Base-by-base conservation (phyloP, 1,140 invertebrate species). In the Drosophila willistoni region DNA sequence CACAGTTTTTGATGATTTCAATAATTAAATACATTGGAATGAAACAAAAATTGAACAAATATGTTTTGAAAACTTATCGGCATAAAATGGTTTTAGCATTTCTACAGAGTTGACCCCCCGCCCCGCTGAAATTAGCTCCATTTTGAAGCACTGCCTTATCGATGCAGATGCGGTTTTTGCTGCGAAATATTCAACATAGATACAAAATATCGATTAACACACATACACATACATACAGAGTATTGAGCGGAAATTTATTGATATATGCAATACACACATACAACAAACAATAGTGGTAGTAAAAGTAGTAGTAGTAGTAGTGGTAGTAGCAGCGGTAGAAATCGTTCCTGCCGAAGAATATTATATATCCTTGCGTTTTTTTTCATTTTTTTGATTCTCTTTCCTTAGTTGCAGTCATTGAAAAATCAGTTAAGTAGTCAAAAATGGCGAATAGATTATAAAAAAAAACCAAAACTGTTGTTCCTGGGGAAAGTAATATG, bases 21-120 rank as follows among this genome's bases (percentile, higher is more conserved):
- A 25, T 3, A 25, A 25, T 25, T 25, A 25, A 25, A 22, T 22
- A 22, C 17, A 51, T 9, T 51, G 44, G 17, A 51, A 19, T 13
- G 22, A 19, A 51, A n/a, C 39, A 60, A 12, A 19, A 47, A 13
- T 25, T 57, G 36, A 44, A 81, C 57, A 39, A 71, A 54, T 71
- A 83, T 75, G 70, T 56, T 14, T 57, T 73, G n/a, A 87, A 54
- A 59, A 77, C 64, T 73, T 72, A 69, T 67, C 80, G 76, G 76
- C 77, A 87, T 79, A 87, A 69, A 79, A 86, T 70, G 82, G 79
- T 82, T 87, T 29, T 62, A 77, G 62, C 72, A 64, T 33, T 68
- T 64, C 64, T 61, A 56, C 44, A 39, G 47, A 47, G 25, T 54
- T 51, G 19, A 17, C 17, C 44, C 17, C 9, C 44, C 19, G 29